Evolutionary conservation across 2,797 vertebrate genomes (phyloP).

Genomic region (Hipposideros larvatus): DNA sequence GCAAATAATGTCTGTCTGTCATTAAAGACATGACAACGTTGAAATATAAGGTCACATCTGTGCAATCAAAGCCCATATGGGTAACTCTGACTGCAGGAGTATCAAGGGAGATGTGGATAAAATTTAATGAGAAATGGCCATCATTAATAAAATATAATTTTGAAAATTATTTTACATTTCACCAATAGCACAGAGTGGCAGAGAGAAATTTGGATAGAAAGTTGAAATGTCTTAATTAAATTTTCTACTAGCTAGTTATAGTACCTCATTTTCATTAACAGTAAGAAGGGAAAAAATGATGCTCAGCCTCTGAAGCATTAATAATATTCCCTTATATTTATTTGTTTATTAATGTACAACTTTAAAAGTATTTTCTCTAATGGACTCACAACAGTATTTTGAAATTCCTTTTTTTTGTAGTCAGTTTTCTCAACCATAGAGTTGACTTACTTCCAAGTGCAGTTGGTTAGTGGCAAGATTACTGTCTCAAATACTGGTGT

Average conservation of each 20-base stretch:
- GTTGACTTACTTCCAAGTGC: background rate
- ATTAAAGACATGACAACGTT: slow-evolving; percentile 8
- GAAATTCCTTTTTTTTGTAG: background rate
- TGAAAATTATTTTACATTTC: slow-evolving; percentile 8
- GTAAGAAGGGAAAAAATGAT: background rate
- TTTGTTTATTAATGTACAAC: background rate
- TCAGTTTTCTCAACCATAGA: background rate
- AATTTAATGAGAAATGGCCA: slow-evolving; percentile 1
- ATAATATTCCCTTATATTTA: background rate
- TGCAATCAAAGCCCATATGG: background rate
- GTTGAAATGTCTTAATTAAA: background rate
- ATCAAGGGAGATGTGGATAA: background rate
- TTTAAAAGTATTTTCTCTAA: background rate
- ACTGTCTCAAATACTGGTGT: background rate
- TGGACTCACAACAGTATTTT: background rate
- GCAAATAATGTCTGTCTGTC: slow-evolving; percentile 39
- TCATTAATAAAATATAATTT: background rate
- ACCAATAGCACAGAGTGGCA: background rate
- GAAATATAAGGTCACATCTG: slow-evolving; percentile 20
- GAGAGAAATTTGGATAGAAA: background rate
- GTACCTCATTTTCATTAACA: background rate
- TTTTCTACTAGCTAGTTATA: background rate
- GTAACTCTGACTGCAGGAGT: background rate
- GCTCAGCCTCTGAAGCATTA: background rate
- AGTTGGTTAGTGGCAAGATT: background rate